Percentiles rank a stretch among this genome's conserved stretches.
These are phyloP conservation scores for Melanostigma gelatinosum DNA, from an alignment of 2,113 vertebrate genomes.

Conservation along the genomic window DNA sequence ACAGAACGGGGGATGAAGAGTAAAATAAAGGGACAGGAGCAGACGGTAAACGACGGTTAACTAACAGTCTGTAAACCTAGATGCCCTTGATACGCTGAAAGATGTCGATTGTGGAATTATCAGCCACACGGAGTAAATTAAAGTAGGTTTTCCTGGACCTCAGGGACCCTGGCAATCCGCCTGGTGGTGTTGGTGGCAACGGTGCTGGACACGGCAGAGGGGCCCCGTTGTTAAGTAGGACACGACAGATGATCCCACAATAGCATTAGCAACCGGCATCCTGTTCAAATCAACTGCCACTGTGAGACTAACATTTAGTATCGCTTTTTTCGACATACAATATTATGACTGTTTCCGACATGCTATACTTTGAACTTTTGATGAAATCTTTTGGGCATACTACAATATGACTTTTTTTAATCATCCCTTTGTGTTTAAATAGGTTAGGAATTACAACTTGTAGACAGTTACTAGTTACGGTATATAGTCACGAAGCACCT, in stretches of 20 bases:
- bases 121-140: conserved; percentile 76
- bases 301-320: neutral
- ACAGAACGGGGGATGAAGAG: neutral
- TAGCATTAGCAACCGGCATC: conserved; percentile 46
- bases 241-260: conserved; percentile 74
- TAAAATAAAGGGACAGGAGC: neutral
- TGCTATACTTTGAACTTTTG: too few species aligned
- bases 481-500: too few species aligned
- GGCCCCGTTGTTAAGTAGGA: conserved; percentile 62
- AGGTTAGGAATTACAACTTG: too few species aligned
- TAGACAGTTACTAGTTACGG: too few species aligned
- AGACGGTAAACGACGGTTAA: neutral
- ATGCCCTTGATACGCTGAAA: conserved; percentile 53
- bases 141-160: conserved; percentile 68
- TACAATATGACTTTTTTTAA: too few species aligned
- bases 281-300: conserved; percentile 21
- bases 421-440: too few species aligned
- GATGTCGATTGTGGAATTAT: conserved; percentile 77
- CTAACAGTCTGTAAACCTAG: conserved; percentile 20
- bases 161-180: conserved; percentile 67
- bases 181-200: conserved; percentile 55
- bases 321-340: too few species aligned
- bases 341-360: too few species aligned
- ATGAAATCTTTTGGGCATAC: too few species aligned
- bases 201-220: conserved; percentile 31